Percentiles rank a stretch among this genome's conserved stretches.
Conservation (phyloP, 2,888 invertebrate genomes). For the Archips crataeganus region DNA sequence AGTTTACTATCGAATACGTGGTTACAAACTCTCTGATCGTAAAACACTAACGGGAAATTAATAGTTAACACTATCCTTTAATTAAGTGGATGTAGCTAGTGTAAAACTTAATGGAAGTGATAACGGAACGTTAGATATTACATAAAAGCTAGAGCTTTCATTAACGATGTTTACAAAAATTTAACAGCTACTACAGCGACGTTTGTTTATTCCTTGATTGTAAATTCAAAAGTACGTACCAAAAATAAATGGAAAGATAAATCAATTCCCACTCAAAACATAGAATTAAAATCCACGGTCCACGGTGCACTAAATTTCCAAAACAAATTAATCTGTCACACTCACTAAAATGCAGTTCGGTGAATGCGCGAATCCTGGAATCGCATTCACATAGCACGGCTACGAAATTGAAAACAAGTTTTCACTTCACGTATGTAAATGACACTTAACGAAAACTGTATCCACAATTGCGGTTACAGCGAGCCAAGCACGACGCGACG, state of each 20-base stretch:
- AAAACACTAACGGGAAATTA: constrained; percentile 2
- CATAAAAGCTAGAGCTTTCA: not conserved
- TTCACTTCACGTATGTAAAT: constrained; percentile 79
- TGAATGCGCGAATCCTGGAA: constrained; percentile 49
- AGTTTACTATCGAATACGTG: constrained; percentile 10
- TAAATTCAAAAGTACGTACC: constrained; percentile 47
- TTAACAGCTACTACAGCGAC: not conserved
- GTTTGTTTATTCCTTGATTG: not conserved
- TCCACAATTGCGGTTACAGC: constrained; percentile 66
- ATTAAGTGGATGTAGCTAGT: constrained; percentile 12
- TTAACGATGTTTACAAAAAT: not conserved
- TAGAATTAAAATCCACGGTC: constrained; percentile 65
- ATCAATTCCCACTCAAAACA: constrained; percentile 54
- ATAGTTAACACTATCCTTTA: constrained; percentile 17
- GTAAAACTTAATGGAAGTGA: constrained; percentile 7
- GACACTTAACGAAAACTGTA: constrained; percentile 74
- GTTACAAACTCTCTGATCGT: constrained; percentile 1
- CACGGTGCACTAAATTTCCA: constrained; percentile 54
- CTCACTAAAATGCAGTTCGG: constrained; percentile 53
- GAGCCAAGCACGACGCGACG: constrained; percentile 51
- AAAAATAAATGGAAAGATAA: constrained; percentile 49
- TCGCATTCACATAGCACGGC: constrained; percentile 69
- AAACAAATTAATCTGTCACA: constrained; percentile 60
- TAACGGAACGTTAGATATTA: not conserved
- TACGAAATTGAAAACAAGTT: constrained; percentile 69